A percentile compares a stretch with the other conserved stretches of the same genome.
phyloP scores from a whole-genome alignment of 2,888 invertebrate genomes.

The Baronia brevicornis region DNA sequence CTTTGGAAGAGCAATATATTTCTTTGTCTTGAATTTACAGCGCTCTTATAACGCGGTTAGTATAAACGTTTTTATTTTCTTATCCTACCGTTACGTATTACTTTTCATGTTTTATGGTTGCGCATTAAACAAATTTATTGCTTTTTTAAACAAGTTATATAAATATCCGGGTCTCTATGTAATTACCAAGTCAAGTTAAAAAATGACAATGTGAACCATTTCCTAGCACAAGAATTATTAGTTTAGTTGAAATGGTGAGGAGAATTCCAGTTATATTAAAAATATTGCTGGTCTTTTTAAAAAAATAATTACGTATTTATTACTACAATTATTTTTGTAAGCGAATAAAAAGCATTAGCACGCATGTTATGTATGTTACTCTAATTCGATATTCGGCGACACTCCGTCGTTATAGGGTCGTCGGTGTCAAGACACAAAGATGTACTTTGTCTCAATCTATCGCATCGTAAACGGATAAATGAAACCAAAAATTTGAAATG shows the following conservation, averaged over 20 bases:
- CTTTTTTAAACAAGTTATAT: no score
- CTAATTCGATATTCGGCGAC: conserved; percentile 39
- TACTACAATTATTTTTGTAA: no score
- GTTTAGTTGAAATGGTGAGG: no score
- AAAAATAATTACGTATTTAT: conserved; percentile 2
- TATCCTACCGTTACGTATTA: neutral
- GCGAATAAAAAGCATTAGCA: conserved; percentile 8
- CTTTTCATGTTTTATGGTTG: neutral
- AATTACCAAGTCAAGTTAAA: no score
- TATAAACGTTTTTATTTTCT: conserved; percentile 4
- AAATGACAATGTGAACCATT: no score
- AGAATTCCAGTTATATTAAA: no score
- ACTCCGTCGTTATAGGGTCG: conserved; percentile 31
- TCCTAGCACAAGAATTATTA: no score
- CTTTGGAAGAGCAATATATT: conserved; percentile 16
- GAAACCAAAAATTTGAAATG: no score
- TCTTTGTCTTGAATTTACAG: conserved; percentile 17
- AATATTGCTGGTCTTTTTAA: conserved; percentile 5
- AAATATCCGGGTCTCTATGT: no score
- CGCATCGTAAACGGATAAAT: no score
- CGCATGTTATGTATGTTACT: conserved; percentile 26
- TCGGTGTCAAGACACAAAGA: conserved; percentile 25
- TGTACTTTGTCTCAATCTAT: conserved; percentile 24
- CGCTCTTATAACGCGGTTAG: conserved; percentile 7
- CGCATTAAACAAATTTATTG: no score